Percentiles rank a stretch among this genome's conserved stretches.
These are phyloP conservation scores for Himalopsyche phryganea DNA, from an alignment of 1,140 invertebrate genomes.

Conservation along the genomic window DNA sequence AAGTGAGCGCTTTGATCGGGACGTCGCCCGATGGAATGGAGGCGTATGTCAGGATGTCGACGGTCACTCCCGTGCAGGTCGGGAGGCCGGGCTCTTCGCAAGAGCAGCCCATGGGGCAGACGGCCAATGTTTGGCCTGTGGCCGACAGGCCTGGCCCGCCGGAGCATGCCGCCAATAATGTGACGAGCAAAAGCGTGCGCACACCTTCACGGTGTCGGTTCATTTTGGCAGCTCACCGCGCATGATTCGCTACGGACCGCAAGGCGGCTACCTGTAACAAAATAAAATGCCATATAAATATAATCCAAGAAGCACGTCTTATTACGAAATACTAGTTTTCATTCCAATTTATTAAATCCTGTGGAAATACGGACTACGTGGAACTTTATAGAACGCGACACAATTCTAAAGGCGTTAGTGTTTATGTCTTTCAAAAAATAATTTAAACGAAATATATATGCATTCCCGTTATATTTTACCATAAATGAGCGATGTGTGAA, in stretches of 20 bases:
- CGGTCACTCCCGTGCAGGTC: conserved; percentile 34
- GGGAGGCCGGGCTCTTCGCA: conserved; percentile 39
- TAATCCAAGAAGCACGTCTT: too few relatives aligned
- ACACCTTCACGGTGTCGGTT: conserved; percentile 14
- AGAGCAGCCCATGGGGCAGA: conserved; percentile 40
- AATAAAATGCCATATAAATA: background rate
- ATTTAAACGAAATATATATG: too few relatives aligned
- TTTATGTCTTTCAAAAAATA: too few relatives aligned
- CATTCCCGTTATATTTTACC: too few relatives aligned
- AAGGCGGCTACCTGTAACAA: conserved; percentile 13
- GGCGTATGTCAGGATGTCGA: conserved; percentile 37
- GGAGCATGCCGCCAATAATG: conserved; percentile 13
- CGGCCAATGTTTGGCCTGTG: conserved; percentile 37
- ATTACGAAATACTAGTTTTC: too few relatives aligned
- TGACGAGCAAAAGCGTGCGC: conserved; percentile 14
- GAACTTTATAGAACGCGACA: too few relatives aligned
- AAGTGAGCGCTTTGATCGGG: conserved; percentile 43
- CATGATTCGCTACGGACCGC: conserved; percentile 11
- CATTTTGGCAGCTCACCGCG: conserved; percentile 14
- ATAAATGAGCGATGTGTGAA: too few relatives aligned
- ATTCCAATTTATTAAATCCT: too few relatives aligned
- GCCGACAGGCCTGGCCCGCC: conserved; percentile 37
- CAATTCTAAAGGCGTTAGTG: too few relatives aligned
- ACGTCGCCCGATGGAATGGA: conserved; percentile 37
- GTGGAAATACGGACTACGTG: too few relatives aligned